Evolutionary conservation across 2,888 invertebrate genomes (phyloP).

Genomic region (Rhorus exstirpatorius): DNA sequence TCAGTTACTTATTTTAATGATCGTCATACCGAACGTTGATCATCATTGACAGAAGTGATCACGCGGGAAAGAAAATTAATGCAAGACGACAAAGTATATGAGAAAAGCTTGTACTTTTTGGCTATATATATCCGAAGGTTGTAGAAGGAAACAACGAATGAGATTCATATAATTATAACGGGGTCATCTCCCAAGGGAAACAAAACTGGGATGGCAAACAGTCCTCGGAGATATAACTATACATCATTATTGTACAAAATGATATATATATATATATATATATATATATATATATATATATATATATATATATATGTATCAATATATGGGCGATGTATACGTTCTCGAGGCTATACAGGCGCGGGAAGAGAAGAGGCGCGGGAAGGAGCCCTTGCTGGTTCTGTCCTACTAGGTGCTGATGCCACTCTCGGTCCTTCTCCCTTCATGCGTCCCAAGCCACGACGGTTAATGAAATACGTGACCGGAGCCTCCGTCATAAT

Average conservation of each 20-base stretch:
- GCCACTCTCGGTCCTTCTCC: slow-evolving; percentile 68
- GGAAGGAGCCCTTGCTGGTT: slow-evolving; percentile 21
- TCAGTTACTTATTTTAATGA: slow-evolving; percentile 8
- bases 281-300: too few relatives aligned
- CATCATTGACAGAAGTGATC: slow-evolving; percentile 18
- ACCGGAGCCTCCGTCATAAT: slow-evolving; percentile 85
- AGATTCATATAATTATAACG: slow-evolving; percentile 82
- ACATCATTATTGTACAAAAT: slow-evolving; percentile 44
- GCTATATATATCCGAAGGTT: slow-evolving; percentile 1
- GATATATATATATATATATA: slow-evolving; percentile 9
- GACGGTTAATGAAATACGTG: slow-evolving; percentile 86
- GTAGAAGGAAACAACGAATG: slow-evolving; percentile 73
- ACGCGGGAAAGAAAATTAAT: too few relatives aligned
- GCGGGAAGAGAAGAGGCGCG: slow-evolving; percentile 11
- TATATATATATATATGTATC: too few relatives aligned
- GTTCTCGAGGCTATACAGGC: slow-evolving; percentile 1
- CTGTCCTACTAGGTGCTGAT: slow-evolving; percentile 45
- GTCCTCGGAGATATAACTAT: slow-evolving; percentile 56
- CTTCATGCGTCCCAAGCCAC: slow-evolving; percentile 73
- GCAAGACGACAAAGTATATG: slow-evolving; percentile 22
- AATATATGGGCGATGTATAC: slow-evolving; percentile 30
- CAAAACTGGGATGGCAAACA: slow-evolving; percentile 81
- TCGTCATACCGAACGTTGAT: neutral
- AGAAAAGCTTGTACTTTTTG: slow-evolving; percentile 18
- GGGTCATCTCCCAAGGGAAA: slow-evolving; percentile 78